Percentiles rank a stretch among this genome's conserved stretches.
These are phyloP conservation scores for Peromyscus melanophrys DNA, from an alignment of 2,797 vertebrate genomes.

Conservation along the genomic window DNA sequence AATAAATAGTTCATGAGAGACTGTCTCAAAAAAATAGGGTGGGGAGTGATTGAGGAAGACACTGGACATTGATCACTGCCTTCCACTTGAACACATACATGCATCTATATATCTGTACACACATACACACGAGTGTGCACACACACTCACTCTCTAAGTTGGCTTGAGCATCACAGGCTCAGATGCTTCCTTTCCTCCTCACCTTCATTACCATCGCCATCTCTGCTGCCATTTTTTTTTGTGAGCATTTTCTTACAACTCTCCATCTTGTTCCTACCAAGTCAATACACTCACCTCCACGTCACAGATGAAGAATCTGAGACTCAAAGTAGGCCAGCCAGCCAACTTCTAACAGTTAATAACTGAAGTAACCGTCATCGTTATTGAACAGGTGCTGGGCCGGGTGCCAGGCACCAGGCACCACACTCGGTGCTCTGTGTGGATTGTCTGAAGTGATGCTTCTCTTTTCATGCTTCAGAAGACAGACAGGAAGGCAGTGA, in stretches of 20 bases:
- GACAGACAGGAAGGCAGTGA: not conserved
- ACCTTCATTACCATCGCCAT: fast-evolving
- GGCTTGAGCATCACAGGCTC: not conserved
- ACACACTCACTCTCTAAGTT: not conserved
- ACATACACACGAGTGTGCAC: too few species aligned
- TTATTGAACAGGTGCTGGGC: not conserved
- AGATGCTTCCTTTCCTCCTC: not conserved
- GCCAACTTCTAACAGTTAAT: not conserved
- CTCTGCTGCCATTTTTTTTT: not conserved
- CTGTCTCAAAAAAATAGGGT: not conserved
- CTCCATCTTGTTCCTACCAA: not conserved
- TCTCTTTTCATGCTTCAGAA: not conserved
- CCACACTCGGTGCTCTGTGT: not conserved
- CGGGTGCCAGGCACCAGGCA: not conserved
- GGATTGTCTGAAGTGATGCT: not conserved
- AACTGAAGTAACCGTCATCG: not conserved
- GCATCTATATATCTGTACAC: not conserved
- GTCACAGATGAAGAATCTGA: not conserved
- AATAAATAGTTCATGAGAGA: too few species aligned
- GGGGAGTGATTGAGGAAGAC: not conserved
- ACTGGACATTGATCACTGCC: too few species aligned
- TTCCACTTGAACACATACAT: not conserved
- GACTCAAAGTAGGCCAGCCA: not conserved
- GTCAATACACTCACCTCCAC: not conserved
- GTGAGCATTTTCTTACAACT: not conserved